Conservation (phyloP, 2,113 vertebrate genomes). For the Atractosteus spatula region DNA sequence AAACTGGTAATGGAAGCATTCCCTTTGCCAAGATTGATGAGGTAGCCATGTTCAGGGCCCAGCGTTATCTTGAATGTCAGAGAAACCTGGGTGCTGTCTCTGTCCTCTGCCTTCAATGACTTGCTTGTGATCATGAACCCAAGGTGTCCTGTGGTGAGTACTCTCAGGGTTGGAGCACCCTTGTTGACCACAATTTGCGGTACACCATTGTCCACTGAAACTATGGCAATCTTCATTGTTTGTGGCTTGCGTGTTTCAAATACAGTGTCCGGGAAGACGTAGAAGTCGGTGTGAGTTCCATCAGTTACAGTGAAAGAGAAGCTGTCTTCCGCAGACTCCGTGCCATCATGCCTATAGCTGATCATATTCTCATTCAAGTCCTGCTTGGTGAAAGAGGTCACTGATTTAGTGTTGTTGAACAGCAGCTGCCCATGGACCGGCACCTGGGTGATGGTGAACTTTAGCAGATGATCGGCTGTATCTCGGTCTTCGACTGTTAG, state of each 20-base stretch:
- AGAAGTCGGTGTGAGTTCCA: constrained; percentile 90
- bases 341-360: constrained; percentile 89
- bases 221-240: constrained; percentile 80
- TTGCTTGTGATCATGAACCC: constrained; percentile 89
- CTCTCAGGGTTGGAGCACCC: constrained; percentile 75
- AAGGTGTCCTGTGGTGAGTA: constrained; percentile 74
- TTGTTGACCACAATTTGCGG: constrained; percentile 86
- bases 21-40: constrained; percentile 83
- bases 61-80: constrained; percentile 78
- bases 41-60: constrained; percentile 75
- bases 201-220: constrained; percentile 78
- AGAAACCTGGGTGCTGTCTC: constrained; percentile 71
- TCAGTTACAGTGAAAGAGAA: constrained; percentile 93
- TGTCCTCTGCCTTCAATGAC: constrained; percentile 82
- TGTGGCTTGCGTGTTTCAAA: constrained; percentile 85
- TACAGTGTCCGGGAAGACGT: constrained; percentile 85
- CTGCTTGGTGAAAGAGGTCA: constrained; percentile 84
- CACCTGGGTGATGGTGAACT: constrained; percentile 81
- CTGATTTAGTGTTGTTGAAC: constrained; percentile 73
- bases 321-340: constrained; percentile 79
- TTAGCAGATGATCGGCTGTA: constrained; percentile 74
- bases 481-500: constrained; percentile 88
- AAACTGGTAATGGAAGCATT: constrained; percentile 84
- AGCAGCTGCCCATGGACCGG: constrained; percentile 85
- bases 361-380: constrained; percentile 93